These are phyloP conservation scores for Prenolepis imparis DNA, from an alignment of 2,888 invertebrate genomes.

Conservation along the genomic window DNA sequence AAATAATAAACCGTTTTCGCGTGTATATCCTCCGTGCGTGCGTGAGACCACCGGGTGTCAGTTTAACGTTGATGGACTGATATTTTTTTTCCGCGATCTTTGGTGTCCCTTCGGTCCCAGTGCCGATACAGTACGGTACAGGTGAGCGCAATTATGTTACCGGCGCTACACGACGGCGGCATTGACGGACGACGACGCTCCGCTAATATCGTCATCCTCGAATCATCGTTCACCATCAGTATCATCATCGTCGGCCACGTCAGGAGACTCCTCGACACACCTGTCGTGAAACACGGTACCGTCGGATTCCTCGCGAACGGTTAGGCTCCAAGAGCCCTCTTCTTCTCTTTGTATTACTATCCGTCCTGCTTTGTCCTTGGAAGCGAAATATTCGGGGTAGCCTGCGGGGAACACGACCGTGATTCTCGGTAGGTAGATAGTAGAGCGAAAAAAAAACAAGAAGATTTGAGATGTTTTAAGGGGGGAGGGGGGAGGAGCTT, in stretches of 20 bases:
- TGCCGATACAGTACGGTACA: background rate
- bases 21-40: constrained; percentile 10
- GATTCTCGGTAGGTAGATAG: constrained; percentile 64
- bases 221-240: constrained; percentile 41
- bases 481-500: background rate
- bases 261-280: constrained; percentile 24
- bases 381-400: constrained; percentile 24
- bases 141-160: constrained; percentile 68
- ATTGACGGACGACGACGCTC: constrained; percentile 41
- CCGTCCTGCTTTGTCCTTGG: background rate
- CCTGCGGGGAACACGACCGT: constrained; percentile 45
- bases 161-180: constrained; percentile 61
- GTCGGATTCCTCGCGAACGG: constrained; percentile 75
- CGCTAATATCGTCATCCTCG: constrained; percentile 11
- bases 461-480: background rate
- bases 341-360: background rate
- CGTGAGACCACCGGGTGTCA: constrained; percentile 3
- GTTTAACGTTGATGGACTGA: constrained; percentile 9
- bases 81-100: constrained; percentile 40
- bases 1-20: constrained; percentile 37
- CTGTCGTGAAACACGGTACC: constrained; percentile 50
- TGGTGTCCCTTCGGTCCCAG: constrained; percentile 30
- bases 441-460: background rate
- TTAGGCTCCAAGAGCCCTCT: constrained; percentile 59
- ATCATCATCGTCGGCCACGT: constrained; percentile 8